phyloP scores from a whole-genome alignment of 1,140 invertebrate genomes.

The Amphibalanus amphitrite region DNA sequence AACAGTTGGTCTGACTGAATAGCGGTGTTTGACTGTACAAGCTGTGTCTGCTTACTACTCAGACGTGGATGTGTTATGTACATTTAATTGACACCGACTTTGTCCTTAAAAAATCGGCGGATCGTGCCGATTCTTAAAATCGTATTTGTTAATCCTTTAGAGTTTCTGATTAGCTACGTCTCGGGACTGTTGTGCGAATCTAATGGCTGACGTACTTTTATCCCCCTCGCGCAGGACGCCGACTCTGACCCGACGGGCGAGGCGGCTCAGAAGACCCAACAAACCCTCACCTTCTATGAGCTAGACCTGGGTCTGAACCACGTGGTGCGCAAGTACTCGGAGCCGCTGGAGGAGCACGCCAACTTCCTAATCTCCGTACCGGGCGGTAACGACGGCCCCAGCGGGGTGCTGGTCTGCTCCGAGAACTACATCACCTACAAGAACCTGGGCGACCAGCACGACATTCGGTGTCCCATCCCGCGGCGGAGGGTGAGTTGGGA shows the following conservation, averaged over 20 bases:
- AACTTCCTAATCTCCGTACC: constrained; percentile 93
- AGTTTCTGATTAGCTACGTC: too few relatives aligned
- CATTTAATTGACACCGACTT: too few relatives aligned
- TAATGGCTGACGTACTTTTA: too few relatives aligned
- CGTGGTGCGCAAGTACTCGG: constrained; percentile 96
- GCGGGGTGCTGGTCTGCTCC: constrained; percentile 95
- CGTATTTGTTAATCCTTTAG: too few relatives aligned
- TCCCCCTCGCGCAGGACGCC: constrained; percentile 19
- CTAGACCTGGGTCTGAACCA: constrained; percentile 97
- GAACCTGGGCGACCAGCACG: constrained; percentile 97
- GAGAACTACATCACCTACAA: constrained; percentile 99
- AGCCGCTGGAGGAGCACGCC: constrained; percentile 93
- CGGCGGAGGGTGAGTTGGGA: constrained; percentile 56
- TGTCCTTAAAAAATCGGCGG: too few relatives aligned
- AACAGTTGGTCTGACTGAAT: too few relatives aligned
- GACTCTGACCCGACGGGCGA: constrained; percentile 50
- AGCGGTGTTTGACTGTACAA: too few relatives aligned
- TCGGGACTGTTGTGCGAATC: too few relatives aligned
- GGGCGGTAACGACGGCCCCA: constrained; percentile 94
- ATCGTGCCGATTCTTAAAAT: too few relatives aligned
- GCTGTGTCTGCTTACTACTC: too few relatives aligned
- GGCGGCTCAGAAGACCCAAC: constrained; percentile 84
- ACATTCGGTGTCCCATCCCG: constrained; percentile 97
- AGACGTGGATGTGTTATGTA: too few relatives aligned
- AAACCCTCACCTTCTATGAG: constrained; percentile 96